A percentile compares a stretch with the other conserved stretches of the same genome.
These are phyloP conservation scores for Vipera latastei DNA, from an alignment of 2,797 vertebrate genomes.

Conservation along the genomic window DNA sequence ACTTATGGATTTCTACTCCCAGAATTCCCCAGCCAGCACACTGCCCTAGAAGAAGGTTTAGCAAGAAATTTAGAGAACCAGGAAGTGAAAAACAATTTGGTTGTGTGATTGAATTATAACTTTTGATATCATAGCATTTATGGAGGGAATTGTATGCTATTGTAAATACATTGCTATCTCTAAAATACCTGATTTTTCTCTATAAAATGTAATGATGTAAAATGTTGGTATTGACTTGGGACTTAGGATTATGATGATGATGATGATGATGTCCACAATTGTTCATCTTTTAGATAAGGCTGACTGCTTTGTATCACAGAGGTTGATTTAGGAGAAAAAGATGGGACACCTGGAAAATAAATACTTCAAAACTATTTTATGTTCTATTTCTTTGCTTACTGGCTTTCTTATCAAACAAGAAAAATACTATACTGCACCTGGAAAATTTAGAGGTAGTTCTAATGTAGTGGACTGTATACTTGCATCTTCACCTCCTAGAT, in stretches of 20 bases:
- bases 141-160: neutral
- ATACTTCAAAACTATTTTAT: neutral
- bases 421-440: slow-evolving; percentile 69
- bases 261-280: neutral
- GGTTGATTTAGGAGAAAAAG: neutral
- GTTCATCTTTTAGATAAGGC: neutral
- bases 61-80: slow-evolving; percentile 33
- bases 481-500: slow-evolving; percentile 59
- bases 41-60: slow-evolving; percentile 42
- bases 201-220: neutral
- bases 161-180: neutral
- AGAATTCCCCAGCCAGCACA: neutral
- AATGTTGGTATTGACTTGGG: neutral
- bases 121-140: neutral
- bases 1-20: neutral
- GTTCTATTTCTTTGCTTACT: neutral
- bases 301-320: neutral
- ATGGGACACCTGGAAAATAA: neutral
- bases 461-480: slow-evolving; percentile 56
- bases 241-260: neutral
- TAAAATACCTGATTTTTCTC: neutral
- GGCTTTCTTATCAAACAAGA: slow-evolving; percentile 33
- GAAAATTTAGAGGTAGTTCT: slow-evolving; percentile 78
- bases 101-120: slow-evolving; percentile 38
- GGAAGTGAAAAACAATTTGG: slow-evolving; percentile 26